phyloP scores from a whole-genome alignment of 2,888 invertebrate genomes.

The Dilophus febrilis region DNA sequence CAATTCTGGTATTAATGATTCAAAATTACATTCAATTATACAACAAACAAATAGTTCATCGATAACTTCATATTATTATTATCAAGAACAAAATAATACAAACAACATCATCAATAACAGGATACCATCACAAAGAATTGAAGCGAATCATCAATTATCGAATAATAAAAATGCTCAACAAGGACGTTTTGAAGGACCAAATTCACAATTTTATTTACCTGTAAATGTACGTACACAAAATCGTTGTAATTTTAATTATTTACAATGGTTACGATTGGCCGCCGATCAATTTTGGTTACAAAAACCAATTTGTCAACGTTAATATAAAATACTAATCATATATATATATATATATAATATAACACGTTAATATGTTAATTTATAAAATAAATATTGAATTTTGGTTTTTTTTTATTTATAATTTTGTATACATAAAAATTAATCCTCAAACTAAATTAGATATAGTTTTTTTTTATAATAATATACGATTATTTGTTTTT shows the following conservation, averaged over 20 bases:
- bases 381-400: too few species aligned
- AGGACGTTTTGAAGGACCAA: constrained; percentile 7
- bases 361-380: too few species aligned
- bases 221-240: constrained; percentile 1
- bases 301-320: constrained; percentile 7
- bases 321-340: too few species aligned
- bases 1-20: neutral
- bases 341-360: too few species aligned
- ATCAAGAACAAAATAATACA: neutral
- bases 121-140: too few species aligned
- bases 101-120: too few species aligned
- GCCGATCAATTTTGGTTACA: constrained; percentile 9
- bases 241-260: constrained; percentile 8
- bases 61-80: neutral
- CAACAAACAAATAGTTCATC: neutral
- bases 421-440: too few species aligned
- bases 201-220: constrained; percentile 8
- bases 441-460: too few species aligned
- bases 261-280: constrained; percentile 7
- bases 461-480: too few species aligned
- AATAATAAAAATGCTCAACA: neutral
- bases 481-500: too few species aligned
- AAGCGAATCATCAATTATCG: too few species aligned
- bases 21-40: neutral
- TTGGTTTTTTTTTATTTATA: too few species aligned